Conservation (phyloP, 1,140 invertebrate species). For the Trichomalopsis sarcophagae region DNA sequence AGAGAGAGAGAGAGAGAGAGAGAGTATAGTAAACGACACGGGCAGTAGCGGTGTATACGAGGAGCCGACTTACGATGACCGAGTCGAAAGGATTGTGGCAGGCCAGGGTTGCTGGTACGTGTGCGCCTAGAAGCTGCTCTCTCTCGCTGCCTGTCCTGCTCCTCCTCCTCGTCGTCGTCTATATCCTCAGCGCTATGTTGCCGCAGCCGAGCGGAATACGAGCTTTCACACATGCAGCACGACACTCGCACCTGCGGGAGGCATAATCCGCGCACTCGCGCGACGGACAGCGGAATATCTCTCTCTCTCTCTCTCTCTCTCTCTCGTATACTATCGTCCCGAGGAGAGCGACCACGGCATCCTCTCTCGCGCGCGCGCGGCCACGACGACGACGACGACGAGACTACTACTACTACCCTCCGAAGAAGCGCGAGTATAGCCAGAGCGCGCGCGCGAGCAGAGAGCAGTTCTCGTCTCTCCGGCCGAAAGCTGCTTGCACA, state of each 20-base stretch:
- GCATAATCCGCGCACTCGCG: too few relatives aligned
- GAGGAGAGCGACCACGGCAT: neutral
- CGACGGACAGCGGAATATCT: neutral
- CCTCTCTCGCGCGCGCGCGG: neutral
- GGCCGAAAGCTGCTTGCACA: neutral
- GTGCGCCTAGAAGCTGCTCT: conserved; percentile 28
- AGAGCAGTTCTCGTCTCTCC: too few relatives aligned
- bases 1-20: too few relatives aligned
- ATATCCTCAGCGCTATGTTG: neutral
- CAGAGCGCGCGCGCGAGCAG: too few relatives aligned
- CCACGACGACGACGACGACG: neutral
- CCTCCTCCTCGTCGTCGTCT: neutral
- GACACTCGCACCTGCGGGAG: neutral
- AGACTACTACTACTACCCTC: neutral
- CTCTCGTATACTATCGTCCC: neutral
- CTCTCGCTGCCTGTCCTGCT: neutral
- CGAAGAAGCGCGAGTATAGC: neutral
- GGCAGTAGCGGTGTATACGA: neutral
- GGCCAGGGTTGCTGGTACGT: conserved; percentile 66
- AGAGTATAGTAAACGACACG: too few relatives aligned
- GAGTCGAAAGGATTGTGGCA: conserved; percentile 74
- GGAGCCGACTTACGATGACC: conserved; percentile 72
- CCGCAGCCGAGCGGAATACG: neutral
- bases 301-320: neutral
- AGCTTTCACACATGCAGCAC: neutral